Evolutionary conservation across 2,797 vertebrate species (phyloP).

Genomic region (Mycteria americana): DNA sequence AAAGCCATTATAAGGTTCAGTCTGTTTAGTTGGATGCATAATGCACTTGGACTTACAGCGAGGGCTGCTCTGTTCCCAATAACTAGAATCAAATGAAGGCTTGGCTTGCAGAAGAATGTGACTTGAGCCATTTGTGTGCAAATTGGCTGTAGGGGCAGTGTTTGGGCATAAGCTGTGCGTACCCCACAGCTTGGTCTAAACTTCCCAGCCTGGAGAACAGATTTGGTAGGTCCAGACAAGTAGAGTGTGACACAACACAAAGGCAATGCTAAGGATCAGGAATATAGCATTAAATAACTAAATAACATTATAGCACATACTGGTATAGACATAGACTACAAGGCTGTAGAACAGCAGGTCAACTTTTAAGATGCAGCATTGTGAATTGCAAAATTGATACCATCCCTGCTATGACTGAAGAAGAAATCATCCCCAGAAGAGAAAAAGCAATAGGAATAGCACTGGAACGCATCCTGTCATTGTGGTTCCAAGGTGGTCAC

Average conservation of each 20-base stretch:
- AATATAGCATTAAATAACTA: not conserved
- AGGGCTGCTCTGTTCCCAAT: not conserved
- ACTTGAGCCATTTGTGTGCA: not conserved
- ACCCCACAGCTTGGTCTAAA: not conserved
- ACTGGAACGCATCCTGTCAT: not conserved
- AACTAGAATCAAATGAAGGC: not conserved
- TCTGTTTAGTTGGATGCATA: not conserved
- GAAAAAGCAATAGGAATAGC: not conserved
- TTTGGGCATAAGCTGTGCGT: not conserved
- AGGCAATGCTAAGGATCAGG: not conserved
- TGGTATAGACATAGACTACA: not conserved
- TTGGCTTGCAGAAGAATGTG: not conserved
- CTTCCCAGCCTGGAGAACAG: not conserved
- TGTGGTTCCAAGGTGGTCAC: not conserved
- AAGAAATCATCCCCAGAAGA: not conserved
- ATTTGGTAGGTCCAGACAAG: not conserved
- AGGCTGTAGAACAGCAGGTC: not conserved
- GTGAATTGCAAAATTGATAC: not conserved
- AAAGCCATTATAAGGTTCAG: not conserved
- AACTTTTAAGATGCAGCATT: not conserved
- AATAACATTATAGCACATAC: not conserved
- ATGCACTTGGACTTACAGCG: not conserved
- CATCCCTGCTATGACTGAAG: not conserved
- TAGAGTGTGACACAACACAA: not conserved
- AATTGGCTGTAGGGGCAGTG: not conserved